Conservation (phyloP, 2,113 vertebrate genomes). For the Phocoena phocoena region DNA sequence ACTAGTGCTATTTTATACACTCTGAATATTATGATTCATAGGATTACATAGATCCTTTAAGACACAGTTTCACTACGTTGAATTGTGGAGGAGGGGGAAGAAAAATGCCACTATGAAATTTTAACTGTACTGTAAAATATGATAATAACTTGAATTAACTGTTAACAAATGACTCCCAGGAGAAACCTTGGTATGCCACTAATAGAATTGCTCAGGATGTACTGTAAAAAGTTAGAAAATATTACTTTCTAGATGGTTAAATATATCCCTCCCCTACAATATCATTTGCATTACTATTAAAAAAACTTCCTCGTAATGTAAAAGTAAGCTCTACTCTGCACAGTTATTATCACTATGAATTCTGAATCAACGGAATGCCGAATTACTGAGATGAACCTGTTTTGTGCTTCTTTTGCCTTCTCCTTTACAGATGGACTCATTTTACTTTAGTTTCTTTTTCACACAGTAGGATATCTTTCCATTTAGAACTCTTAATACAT, state of each 20-base stretch:
- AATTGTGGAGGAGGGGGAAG: not conserved
- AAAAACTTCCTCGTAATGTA: not conserved
- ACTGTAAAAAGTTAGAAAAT: conserved; percentile 7
- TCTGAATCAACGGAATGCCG: not conserved
- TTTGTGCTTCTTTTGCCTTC: not conserved
- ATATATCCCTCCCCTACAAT: not conserved
- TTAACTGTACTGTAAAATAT: conserved; percentile 35
- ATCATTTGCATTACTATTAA: not conserved
- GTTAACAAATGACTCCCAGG: not conserved
- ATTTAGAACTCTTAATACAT: not conserved
- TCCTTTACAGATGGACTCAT: not conserved
- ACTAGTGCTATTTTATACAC: not conserved
- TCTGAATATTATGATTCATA: not conserved
- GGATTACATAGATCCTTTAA: not conserved
- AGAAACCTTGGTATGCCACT: not conserved
- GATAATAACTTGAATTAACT: not conserved
- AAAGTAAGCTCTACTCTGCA: not conserved
- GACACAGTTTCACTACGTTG: conserved; percentile 23
- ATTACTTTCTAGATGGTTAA: conserved; percentile 27
- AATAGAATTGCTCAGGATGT: not conserved
- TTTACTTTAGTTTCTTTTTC: conserved; percentile 23
- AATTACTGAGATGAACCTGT: not conserved
- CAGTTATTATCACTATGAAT: not conserved
- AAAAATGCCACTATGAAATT: not conserved
- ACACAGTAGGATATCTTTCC: not conserved